Evolutionary conservation across 2,113 vertebrate genomes (phyloP), one percentile per base, ranked within the genome.

Genomic region (Fukomys damarensis): DNA sequence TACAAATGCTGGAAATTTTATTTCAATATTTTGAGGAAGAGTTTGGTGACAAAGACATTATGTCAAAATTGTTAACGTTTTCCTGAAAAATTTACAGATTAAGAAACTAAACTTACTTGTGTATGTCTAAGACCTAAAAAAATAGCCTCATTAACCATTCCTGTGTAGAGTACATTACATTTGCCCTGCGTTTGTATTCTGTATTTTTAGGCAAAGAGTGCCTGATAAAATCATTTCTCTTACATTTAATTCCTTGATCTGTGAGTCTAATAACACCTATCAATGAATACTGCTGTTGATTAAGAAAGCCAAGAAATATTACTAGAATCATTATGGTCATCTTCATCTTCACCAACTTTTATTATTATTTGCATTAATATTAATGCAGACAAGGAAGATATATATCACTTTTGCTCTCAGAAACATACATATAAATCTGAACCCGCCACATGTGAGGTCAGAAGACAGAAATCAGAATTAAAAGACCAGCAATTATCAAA

Each of bases 381-480:
- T 90, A 87, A 90, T 54, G 30, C 0, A 66, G 20, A n/a, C 17
- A 26, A 20, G 2, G 14, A 87, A 32, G 14, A 93, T 54, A n/a
- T 58, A 10, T 41, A 91, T 1, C 77, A 66, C 14, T 35, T 22
- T 22, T 24, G 38, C 11, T 43, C 5, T 59, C 28, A 32, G 3
- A 94, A 68, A n/a, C 20, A 91, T 26, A 4, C 1, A 17, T 32
- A 52, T 4, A 88, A n/a, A 81, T 81, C 16, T 91, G 11, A 95
- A 20, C 4, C 7, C 32, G 30, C 7, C 49, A 52, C 77, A 89
- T 24, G 70, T 74, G 7, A 68, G 0, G 1, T 58, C 66, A 82
- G 7, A 89, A 72, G n/a, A 32, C 5, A 91, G 30, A 93, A 93
- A 30, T 41, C 24, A 92, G 24, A 83, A 93, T 72, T 86, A 86